Evolutionary conservation across 2,888 invertebrate species (phyloP).

Genomic region (Torymus texanus): DNA sequence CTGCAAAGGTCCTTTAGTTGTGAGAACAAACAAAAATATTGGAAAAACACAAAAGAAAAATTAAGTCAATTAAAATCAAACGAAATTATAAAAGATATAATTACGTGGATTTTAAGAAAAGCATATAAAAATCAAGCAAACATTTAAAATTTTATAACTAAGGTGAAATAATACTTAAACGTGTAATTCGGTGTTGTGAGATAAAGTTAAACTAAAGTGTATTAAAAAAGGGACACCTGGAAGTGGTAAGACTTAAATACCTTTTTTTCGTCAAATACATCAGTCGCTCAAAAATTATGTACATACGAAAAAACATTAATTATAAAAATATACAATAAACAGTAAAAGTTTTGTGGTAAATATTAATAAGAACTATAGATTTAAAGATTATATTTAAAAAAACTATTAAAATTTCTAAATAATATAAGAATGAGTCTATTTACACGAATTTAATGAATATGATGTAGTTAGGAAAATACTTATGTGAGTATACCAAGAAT

Average conservation of each 20-base stretch:
- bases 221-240: neutral
- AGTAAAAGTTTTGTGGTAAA: conserved; percentile 20
- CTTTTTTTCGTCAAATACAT: conserved; percentile 19
- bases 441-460: no score
- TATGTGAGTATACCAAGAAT: no score
- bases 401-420: conserved; percentile 8
- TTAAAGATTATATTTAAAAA: conserved; percentile 3
- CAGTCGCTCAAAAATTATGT: conserved; percentile 21
- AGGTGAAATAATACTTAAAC: no score
- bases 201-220: no score
- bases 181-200: no score
- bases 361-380: neutral
- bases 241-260: conserved; percentile 15
- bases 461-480: no score
- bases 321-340: conserved; percentile 10
- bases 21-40: neutral
- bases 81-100: no score
- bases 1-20: neutral
- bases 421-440: neutral
- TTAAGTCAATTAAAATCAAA: no score
- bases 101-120: no score
- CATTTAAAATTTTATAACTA: no score
- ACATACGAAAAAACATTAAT: conserved; percentile 19
- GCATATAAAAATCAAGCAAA: no score
- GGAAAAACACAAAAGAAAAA: neutral